Percentiles rank a stretch among this genome's conserved stretches.
phyloP scores from a whole-genome alignment of 2,797 vertebrate genomes.

The Vireo griseus region DNA sequence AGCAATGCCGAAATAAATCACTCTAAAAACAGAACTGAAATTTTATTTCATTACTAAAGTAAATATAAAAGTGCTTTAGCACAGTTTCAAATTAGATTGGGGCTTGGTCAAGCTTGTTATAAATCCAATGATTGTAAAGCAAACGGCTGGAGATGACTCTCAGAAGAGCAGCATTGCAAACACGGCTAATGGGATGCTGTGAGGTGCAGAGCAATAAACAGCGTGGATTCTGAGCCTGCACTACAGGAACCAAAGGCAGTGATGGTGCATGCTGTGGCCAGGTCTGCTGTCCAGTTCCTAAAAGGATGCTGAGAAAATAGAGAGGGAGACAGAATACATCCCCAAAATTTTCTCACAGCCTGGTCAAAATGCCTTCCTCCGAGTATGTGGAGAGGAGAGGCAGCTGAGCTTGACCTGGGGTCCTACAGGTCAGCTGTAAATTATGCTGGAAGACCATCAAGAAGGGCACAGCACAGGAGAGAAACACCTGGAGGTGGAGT shows the following conservation, averaged over 20 bases:
- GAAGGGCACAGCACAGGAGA: not conserved
- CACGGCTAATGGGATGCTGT: not conserved
- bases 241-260: not conserved
- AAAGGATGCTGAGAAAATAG: not conserved
- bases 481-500: not conserved
- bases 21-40: slow-evolving; percentile 51
- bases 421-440: not conserved
- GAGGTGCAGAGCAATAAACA: not conserved
- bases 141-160: slow-evolving; percentile 28
- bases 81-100: slow-evolving; percentile 62
- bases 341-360: not conserved
- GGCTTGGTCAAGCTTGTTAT: slow-evolving; percentile 64
- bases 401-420: not conserved
- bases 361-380: not conserved
- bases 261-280: not conserved
- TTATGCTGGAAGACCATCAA: fast-evolving
- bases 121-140: slow-evolving; percentile 50
- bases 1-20: slow-evolving; percentile 48
- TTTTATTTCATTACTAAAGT: slow-evolving; percentile 68
- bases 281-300: not conserved
- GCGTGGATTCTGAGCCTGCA: not conserved
- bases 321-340: not conserved
- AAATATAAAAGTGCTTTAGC: slow-evolving; percentile 59
- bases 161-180: not conserved
- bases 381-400: not conserved